Percentiles rank a stretch among this genome's conserved stretches.
Conservation (phyloP, 2,888 invertebrate genomes). For the Steromphala cineraria region DNA sequence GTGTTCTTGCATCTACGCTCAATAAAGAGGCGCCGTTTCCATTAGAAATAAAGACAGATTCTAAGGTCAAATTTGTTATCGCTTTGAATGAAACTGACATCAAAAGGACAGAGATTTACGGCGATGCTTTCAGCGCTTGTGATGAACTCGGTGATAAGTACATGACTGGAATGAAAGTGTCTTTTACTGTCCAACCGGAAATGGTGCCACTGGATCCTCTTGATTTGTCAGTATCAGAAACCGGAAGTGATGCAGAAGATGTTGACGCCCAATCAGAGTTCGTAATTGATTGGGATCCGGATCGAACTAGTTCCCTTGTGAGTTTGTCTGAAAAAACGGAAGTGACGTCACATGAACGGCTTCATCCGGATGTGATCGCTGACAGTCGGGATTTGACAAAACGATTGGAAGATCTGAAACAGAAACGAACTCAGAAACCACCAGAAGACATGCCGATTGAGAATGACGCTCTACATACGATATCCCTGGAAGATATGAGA, state of each 20-base stretch:
- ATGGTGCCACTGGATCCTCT: conserved; percentile 28
- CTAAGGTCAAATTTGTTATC: conserved; percentile 45
- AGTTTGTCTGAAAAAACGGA: not conserved
- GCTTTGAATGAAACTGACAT: conserved; percentile 50
- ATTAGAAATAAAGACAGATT: conserved; percentile 49
- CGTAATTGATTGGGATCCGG: conserved; percentile 46
- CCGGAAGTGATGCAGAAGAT: conserved; percentile 46
- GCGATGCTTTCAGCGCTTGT: conserved; percentile 49
- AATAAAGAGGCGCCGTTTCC: conserved; percentile 37
- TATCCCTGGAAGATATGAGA: not conserved
- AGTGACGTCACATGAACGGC: too few species aligned
- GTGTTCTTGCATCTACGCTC: conserved; percentile 50
- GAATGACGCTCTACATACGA: not conserved
- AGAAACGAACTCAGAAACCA: not conserved
- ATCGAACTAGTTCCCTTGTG: not conserved
- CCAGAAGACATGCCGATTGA: not conserved
- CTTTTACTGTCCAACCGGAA: conserved; percentile 49
- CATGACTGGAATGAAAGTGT: conserved; percentile 48
- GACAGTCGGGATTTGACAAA: not conserved
- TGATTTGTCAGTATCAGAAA: conserved; percentile 29
- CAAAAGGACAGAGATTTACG: conserved; percentile 42
- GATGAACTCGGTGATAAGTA: conserved; percentile 44
- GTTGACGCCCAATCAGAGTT: conserved; percentile 54
- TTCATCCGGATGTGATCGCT: not conserved
- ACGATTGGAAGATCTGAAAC: too few species aligned